A percentile compares a stretch with the other conserved stretches of the same genome.
Conservation (phyloP, 2,113 vertebrate species). For the Dascyllus trimaculatus region DNA sequence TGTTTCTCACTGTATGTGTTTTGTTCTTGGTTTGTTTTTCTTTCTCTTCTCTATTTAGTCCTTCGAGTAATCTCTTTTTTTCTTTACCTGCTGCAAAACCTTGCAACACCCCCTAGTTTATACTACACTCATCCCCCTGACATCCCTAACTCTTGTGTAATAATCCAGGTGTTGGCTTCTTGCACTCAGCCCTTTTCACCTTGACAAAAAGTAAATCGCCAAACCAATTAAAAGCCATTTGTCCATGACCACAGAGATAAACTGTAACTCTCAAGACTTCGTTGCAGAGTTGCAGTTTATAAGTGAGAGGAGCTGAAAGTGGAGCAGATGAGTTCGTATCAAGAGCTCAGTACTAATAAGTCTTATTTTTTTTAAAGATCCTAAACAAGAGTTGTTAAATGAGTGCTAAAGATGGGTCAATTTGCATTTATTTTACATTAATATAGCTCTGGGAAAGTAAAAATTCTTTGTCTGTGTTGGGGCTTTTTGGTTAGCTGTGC, state of each 20-base stretch:
- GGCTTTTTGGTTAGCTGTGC: background rate
- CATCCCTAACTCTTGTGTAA: background rate
- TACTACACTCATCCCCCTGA: background rate
- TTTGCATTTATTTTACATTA: background rate
- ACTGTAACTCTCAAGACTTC: background rate
- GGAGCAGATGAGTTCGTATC: background rate
- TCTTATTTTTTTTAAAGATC: too few relatives aligned
- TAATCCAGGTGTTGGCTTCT: background rate
- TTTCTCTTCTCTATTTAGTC: too few relatives aligned
- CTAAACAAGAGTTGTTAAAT: background rate
- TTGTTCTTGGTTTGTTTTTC: conserved; percentile 5
- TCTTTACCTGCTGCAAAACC: conserved; percentile 14
- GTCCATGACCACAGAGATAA: background rate
- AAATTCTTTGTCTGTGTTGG: background rate
- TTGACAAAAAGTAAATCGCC: background rate
- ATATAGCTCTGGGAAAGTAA: background rate
- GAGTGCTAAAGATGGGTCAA: background rate
- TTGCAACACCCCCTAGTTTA: conserved; percentile 15
- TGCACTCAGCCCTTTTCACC: background rate
- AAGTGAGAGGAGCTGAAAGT: background rate
- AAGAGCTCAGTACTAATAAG: too few relatives aligned
- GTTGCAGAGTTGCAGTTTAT: background rate
- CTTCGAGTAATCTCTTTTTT: background rate
- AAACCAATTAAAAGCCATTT: background rate
- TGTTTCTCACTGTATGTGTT: conserved; percentile 21